Evolutionary conservation across 2,113 vertebrate species (phyloP), one percentile per base, ranked within the genome.

Genomic region (Ceyx margarethae): DNA sequence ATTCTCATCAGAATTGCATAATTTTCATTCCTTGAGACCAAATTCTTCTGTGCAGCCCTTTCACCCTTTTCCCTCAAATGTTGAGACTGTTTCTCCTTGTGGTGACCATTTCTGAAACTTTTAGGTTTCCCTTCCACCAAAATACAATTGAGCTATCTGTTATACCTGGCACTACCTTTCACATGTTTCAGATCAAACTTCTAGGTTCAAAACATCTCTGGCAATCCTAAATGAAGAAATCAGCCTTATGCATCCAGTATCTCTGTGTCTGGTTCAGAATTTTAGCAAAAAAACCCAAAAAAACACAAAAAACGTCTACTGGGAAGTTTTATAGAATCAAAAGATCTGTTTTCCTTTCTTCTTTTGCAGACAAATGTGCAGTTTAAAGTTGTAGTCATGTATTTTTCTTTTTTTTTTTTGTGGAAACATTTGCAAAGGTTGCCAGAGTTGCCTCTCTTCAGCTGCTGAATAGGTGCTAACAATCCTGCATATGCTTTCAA

Each of bases 11-110:
- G 78, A 93, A 89, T 61, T 80, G 48, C 42, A 74, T 51, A 35
- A 33, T 85, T 82, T 81, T 94, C 67, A 17, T 89, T 93, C 75
- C 67, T 85, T 81, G 78, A 92, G 51, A 66, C 33, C 58, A 91
- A 91, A 87, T 80, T 20, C 60, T 91, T 87, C 72, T 74, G 67
- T 66, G 75, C 60, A 89, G 57, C n/a, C 22, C 62, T 37, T 83
- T 93, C 87, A 25, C 56, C 26, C 13, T 56, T 10, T 20, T 42
- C 9, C 15, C 26, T 79, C 57, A 72, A 75, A 69, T 43, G 12
- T 33, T 1, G 1, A 56, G 18, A 17, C 11, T 25, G 5, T 56
- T 94, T 74, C 5, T 72, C 21, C 89, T 79, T 29, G 7, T 61
- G 26, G 10, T 33, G 26, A 68, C 22, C 15, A 7, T 76, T 89